Conservation (phyloP, 2,888 invertebrate genomes). For the Pseudococcus jackbeardsleyi region DNA sequence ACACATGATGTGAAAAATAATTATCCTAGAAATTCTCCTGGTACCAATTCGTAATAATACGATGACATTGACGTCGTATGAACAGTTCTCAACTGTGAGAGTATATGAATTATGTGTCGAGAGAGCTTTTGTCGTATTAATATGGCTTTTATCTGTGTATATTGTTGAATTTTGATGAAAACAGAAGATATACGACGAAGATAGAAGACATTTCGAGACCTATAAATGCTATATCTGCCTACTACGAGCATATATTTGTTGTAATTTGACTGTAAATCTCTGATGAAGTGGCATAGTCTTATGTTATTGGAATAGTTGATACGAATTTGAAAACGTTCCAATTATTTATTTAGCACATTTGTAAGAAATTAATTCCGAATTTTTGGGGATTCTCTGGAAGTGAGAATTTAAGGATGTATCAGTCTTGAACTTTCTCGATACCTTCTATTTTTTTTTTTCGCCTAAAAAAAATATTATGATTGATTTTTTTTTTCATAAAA, state of each 20-base stretch:
- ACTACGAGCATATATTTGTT: not conserved
- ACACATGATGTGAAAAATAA: no score
- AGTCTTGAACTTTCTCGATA: no score
- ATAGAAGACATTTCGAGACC: not conserved
- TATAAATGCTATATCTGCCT: not conserved
- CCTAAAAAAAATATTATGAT: no score
- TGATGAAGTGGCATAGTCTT: not conserved
- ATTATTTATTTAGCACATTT: not conserved
- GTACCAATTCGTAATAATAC: no score
- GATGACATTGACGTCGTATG: not conserved
- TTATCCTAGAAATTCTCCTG: no score
- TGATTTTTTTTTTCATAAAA: no score
- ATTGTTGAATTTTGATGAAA: not conserved
- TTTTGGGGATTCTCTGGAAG: no score
- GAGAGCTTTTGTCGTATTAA: not conserved
- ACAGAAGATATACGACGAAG: not conserved
- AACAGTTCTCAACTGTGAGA: not conserved
- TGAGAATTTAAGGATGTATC: no score
- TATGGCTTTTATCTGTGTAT: not conserved
- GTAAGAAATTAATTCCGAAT: no score
- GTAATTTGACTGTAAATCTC: not conserved
- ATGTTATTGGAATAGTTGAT: not conserved
- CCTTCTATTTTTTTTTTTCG: no score
- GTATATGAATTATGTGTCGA: not conserved
- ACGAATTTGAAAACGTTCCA: not conserved